These are phyloP conservation scores for Drosophila formosana DNA, from an alignment of 2,888 invertebrate genomes.

Conservation along the genomic window DNA sequence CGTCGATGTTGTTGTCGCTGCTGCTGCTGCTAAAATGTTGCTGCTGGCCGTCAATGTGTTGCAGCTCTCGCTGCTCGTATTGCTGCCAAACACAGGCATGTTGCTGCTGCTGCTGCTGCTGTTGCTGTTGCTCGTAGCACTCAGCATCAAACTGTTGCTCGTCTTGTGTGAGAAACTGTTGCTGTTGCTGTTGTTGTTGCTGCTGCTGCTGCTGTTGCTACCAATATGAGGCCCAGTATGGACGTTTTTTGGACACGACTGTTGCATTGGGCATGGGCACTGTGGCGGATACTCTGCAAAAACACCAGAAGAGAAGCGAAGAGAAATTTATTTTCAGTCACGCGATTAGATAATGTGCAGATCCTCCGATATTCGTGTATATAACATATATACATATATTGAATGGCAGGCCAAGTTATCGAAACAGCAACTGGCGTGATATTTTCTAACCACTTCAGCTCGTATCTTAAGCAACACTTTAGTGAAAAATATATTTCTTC, in stretches of 20 bases:
- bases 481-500: too few relatives aligned
- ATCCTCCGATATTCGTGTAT: too few relatives aligned
- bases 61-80: slow-evolving; percentile 81
- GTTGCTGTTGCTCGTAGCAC: slow-evolving; percentile 60
- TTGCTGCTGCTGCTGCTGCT: slow-evolving; percentile 42
- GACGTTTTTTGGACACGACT: slow-evolving; percentile 99
- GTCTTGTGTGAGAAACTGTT: slow-evolving; percentile 45
- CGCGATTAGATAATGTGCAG: too few relatives aligned
- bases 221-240: slow-evolving; percentile 99
- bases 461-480: too few relatives aligned
- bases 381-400: too few relatives aligned
- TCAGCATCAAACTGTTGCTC: slow-evolving; percentile 60
- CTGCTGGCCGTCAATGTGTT: slow-evolving; percentile 60
- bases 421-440: too few relatives aligned
- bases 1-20: slow-evolving; percentile 62
- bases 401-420: too few relatives aligned
- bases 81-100: slow-evolving; percentile 83
- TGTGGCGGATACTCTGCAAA: slow-evolving; percentile 86
- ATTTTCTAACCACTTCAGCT: too few relatives aligned
- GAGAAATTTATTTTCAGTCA: background rate
- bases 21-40: slow-evolving; percentile 54
- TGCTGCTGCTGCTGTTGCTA: slow-evolving; percentile 90
- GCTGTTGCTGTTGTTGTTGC: slow-evolving; percentile 56
- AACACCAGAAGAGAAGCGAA: background rate
- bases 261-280: slow-evolving; percentile 96